Evolutionary conservation across 2,888 invertebrate genomes (phyloP).

Genomic region (Gryllus longicercus): DNA sequence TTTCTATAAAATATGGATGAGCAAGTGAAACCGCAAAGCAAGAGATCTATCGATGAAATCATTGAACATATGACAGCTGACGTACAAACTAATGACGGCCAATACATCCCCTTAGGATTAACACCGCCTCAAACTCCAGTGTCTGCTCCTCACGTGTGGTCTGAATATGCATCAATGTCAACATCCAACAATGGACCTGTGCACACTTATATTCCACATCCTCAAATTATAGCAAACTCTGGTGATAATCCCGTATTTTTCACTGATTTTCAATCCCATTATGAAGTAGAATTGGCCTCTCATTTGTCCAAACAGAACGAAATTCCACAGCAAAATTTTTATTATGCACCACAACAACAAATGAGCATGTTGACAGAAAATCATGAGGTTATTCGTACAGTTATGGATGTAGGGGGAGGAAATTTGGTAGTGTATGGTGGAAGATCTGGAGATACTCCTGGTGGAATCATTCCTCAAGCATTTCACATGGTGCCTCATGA

Average conservation of each 20-base stretch:
- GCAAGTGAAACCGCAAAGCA: constrained; percentile 28
- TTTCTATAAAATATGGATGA: constrained; percentile 24
- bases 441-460: not conserved
- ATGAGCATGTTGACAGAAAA: constrained; percentile 28
- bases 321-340: constrained; percentile 27
- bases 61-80: constrained; percentile 60
- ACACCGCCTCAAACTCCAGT: constrained; percentile 45
- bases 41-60: constrained; percentile 50
- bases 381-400: constrained; percentile 30
- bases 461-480: constrained; percentile 24
- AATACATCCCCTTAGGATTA: constrained; percentile 55
- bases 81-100: constrained; percentile 54
- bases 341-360: constrained; percentile 30
- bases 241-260: constrained; percentile 29
- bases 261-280: constrained; percentile 29
- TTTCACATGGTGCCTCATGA: constrained; percentile 30
- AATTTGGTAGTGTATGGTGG: constrained; percentile 44
- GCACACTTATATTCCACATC: constrained; percentile 26
- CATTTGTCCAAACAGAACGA: constrained; percentile 30
- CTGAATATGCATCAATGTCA: constrained; percentile 42
- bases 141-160: constrained; percentile 44
- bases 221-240: constrained; percentile 25
- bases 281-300: constrained; percentile 29
- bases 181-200: constrained; percentile 24
- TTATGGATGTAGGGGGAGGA: constrained; percentile 48